Evolutionary conservation across 2,888 invertebrate genomes (phyloP), one percentile per base, ranked within the genome.

Genomic region (Drosophila niveifrons): DNA sequence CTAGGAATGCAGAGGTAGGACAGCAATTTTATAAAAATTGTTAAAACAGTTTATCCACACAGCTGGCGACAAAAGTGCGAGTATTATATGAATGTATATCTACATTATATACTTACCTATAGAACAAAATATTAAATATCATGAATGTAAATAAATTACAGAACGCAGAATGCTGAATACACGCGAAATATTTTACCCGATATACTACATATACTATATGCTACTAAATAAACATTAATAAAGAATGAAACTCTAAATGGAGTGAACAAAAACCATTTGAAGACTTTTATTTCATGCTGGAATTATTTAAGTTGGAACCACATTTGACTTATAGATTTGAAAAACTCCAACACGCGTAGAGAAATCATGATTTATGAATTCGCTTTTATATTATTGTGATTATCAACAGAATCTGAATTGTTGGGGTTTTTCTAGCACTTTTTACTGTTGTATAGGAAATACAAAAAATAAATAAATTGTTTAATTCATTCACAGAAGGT

Each of bases 71-170:
- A 52, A 7, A 53, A 51, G 48, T 69, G 66, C 56, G 65, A 70
- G 52, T 67, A 65, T 66, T 66, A 64, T 67, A 63, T 66, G 63
- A 46, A 55, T 74, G 63, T 59, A 66, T 55, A 55, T 44, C 58
- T 55, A 52, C 52, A 68, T 36, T 52, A 63, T 44, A 63, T 61
- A 78, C 28, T 36, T 50, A 39, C 63, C 50, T 46, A 46, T 63
- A 55, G 48, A 76, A 64, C 69, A 53, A 69, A 23, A 18, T 56
- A 56, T 44, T 44, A 44, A 71, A 69, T 73, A 64, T 66, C 66
- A 79, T 77, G 56, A 83, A 81, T 83, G 87, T 87, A 83, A 81
- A 83, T 83, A 83, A 75, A 63, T 65, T 51, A 67, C 67, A 68
- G 61, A 65, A 66, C 43, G 67, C 69, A 63, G 63, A 66, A 66